A percentile compares a stretch with the other conserved stretches of the same genome.
Evolutionary conservation across 2,888 invertebrate genomes (phyloP).

Genomic region (Panopea generosa): DNA sequence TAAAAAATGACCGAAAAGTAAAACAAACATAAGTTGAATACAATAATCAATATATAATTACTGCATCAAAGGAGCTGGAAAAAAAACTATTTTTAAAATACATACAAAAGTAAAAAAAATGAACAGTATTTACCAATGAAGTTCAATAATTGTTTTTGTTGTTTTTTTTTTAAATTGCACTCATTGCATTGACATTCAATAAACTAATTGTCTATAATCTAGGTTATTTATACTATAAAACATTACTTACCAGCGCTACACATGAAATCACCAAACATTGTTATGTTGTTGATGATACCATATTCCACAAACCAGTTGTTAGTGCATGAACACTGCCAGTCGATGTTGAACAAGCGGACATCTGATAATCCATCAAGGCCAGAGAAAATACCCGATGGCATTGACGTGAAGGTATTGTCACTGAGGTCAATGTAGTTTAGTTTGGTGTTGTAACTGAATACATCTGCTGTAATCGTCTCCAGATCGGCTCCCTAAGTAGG

Average conservation of each 20-base stretch:
- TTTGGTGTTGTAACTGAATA: conserved; percentile 55
- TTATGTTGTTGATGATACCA: conserved; percentile 57
- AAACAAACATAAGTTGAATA: too few relatives aligned
- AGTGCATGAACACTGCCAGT: conserved; percentile 63
- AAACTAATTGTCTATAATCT: too few relatives aligned
- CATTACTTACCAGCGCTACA: conserved; percentile 24
- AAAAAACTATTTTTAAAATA: too few relatives aligned
- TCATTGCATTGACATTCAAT: too few relatives aligned
- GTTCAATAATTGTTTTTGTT: too few relatives aligned
- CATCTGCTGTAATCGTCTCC: conserved; percentile 42
- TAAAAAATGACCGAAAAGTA: too few relatives aligned
- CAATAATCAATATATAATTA: too few relatives aligned
- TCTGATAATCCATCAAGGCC: conserved; percentile 48
- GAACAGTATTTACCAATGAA: too few relatives aligned
- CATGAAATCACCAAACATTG: conserved; percentile 58
- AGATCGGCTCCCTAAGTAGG: conserved; percentile 51
- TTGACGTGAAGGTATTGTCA: conserved; percentile 52
- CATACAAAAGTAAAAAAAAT: too few relatives aligned
- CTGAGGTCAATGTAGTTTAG: conserved; percentile 57
- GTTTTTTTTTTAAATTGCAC: too few relatives aligned
- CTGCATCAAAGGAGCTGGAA: too few relatives aligned
- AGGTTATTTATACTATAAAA: too few relatives aligned
- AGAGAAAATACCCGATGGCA: conserved; percentile 53
- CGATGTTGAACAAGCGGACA: conserved; percentile 47
- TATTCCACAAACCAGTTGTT: conserved; percentile 61